These are phyloP conservation scores for Drosophila pruinosa DNA, from an alignment of 1,140 invertebrate genomes.

Conservation along the genomic window DNA sequence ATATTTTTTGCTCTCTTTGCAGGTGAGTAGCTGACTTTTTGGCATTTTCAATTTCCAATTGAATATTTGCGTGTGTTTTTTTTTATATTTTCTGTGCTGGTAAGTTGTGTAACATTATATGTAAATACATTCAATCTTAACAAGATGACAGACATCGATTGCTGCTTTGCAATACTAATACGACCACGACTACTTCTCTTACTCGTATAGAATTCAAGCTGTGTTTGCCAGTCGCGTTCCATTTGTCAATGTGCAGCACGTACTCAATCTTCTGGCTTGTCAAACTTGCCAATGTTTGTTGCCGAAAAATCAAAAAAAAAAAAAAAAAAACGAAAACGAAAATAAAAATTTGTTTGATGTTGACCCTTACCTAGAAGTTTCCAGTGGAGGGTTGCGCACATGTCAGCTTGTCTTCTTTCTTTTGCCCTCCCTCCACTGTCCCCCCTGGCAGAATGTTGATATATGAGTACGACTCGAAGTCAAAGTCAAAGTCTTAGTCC, in stretches of 20 bases:
- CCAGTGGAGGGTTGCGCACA: slow-evolving; percentile 2
- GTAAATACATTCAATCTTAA: background rate
- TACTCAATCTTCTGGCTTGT: slow-evolving; percentile 79
- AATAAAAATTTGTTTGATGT: slow-evolving; percentile 15
- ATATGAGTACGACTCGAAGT: background rate
- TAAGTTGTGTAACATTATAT: slow-evolving; percentile 10
- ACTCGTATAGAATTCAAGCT: slow-evolving; percentile 1
- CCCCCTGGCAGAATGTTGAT: background rate
- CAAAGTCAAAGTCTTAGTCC: background rate
- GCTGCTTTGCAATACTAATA: background rate
- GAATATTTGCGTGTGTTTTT: background rate
- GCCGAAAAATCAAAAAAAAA: slow-evolving; percentile 42
- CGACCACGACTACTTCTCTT: background rate
- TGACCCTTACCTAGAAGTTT: background rate
- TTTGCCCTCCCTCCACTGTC: background rate
- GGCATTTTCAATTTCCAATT: slow-evolving; percentile 46
- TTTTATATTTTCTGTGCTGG: background rate
- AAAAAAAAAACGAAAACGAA: background rate
- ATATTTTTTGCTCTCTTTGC: slow-evolving; percentile 38
- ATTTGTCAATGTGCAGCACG: slow-evolving; percentile 79
- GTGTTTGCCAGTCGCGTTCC: slow-evolving; percentile 47
- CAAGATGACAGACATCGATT: slow-evolving; percentile 7
- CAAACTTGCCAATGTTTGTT: slow-evolving; percentile 78
- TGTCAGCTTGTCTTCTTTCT: slow-evolving; percentile 24
- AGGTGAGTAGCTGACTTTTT: slow-evolving; percentile 58